phyloP scores from a whole-genome alignment of 2,113 vertebrate genomes.

The Symphodus melops region DNA sequence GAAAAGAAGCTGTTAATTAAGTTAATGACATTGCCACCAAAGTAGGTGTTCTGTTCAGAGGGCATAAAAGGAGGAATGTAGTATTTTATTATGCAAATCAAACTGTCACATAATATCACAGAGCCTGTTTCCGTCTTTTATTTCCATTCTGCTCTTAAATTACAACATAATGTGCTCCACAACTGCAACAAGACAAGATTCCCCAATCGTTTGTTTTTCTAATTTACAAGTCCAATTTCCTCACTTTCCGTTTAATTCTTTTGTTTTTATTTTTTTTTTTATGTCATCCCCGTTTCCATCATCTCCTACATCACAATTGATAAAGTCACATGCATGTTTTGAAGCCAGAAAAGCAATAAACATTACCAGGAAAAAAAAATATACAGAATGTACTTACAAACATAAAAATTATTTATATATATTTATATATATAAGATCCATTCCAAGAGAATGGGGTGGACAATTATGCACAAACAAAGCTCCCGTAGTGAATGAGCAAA shows the following conservation, averaged over 20 bases:
- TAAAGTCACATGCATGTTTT: conserved; percentile 86
- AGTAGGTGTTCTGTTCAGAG: conserved; percentile 46
- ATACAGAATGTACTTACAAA: conserved; percentile 97
- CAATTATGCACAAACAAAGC: conserved; percentile 83
- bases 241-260: conserved; percentile 45
- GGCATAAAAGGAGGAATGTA: conserved; percentile 68
- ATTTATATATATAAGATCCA: conserved; percentile 92
- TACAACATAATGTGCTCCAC: conserved; percentile 79
- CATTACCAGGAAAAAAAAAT: conserved; percentile 81
- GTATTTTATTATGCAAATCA: conserved; percentile 69
- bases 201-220: conserved; percentile 35
- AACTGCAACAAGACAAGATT: conserved; percentile 74
- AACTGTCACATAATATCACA: conserved; percentile 78
- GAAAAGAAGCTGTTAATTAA: conserved; percentile 68
- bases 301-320: conserved; percentile 71
- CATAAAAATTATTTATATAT: conserved; percentile 89
- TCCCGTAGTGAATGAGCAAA: conserved; percentile 66
- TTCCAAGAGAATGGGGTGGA: conserved; percentile 82
- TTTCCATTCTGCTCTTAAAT: conserved; percentile 80
- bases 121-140: conserved; percentile 78
- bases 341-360: conserved; percentile 86
- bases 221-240: conserved; percentile 71
- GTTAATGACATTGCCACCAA: conserved; percentile 66
- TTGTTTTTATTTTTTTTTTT: conserved; percentile 31
- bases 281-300: conserved; percentile 57